Evolutionary conservation across 2,888 invertebrate genomes (phyloP).

Genomic region (Tetranychus truncatus): DNA sequence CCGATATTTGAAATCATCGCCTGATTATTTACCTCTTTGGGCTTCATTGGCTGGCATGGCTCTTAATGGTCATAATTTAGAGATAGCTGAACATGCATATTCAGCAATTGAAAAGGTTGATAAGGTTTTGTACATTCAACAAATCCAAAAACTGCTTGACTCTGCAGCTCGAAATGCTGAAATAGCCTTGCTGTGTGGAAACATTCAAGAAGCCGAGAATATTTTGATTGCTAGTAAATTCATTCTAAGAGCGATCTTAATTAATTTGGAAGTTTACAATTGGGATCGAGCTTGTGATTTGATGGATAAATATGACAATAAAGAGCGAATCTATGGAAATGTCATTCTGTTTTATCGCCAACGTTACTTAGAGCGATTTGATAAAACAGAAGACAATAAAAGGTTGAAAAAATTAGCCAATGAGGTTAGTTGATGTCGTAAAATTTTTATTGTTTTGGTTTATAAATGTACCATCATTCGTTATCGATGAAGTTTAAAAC

Average conservation of each 20-base stretch:
- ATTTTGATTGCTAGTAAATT: slow-evolving; percentile 42
- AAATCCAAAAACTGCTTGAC: slow-evolving; percentile 34
- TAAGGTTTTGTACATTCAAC: slow-evolving; percentile 53
- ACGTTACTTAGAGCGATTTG: slow-evolving; percentile 5
- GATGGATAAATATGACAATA: slow-evolving; percentile 8
- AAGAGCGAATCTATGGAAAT: background rate
- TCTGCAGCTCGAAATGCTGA: slow-evolving; percentile 43
- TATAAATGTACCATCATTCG: background rate
- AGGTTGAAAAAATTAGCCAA: background rate
- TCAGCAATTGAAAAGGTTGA: slow-evolving; percentile 54
- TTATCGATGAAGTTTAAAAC: background rate
- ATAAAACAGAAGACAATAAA: slow-evolving; percentile 5
- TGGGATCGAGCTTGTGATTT: slow-evolving; percentile 46
- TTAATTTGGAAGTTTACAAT: slow-evolving; percentile 49
- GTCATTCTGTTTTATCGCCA: slow-evolving; percentile 4
- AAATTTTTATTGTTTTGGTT: background rate
- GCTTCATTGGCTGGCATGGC: slow-evolving; percentile 80
- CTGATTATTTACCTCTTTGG: slow-evolving; percentile 48
- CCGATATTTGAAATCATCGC: slow-evolving; percentile 43
- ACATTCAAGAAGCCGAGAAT: slow-evolving; percentile 49
- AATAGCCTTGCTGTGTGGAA: slow-evolving; percentile 48
- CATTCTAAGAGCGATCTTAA: slow-evolving; percentile 48
- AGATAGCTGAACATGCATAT: slow-evolving; percentile 84
- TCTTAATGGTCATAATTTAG: slow-evolving; percentile 61
- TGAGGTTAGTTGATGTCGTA: background rate